Conservation (phyloP, 2,113 vertebrate genomes). For the Rhadina sibilatrix region DNA sequence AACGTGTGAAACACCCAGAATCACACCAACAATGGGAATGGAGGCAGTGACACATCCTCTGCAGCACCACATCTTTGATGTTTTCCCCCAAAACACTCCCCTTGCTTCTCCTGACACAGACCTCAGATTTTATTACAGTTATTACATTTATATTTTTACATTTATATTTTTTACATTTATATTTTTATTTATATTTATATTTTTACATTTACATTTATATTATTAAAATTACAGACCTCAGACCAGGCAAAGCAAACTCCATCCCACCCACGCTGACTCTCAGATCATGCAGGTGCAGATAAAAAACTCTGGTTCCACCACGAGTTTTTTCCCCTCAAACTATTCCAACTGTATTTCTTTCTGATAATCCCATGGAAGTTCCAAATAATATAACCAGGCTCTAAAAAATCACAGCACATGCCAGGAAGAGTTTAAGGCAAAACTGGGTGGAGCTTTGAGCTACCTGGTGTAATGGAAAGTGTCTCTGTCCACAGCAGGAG, state of each 20-base stretch:
- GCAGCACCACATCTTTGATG: neutral
- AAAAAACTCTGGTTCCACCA: neutral
- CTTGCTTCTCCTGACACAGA: neutral
- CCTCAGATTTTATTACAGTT: too few relatives aligned
- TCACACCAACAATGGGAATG: rapidly evolving
- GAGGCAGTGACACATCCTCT: neutral
- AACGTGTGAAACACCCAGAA: neutral
- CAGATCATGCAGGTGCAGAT: neutral
- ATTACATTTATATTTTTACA: too few relatives aligned
- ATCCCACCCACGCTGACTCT: neutral
- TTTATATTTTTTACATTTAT: too few relatives aligned
- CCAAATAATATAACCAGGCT: neutral
- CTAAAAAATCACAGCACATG: neutral
- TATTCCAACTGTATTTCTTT: neutral
- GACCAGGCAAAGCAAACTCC: neutral
- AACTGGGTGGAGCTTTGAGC: neutral
- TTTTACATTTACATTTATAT: too few relatives aligned
- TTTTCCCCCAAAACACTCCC: neutral
- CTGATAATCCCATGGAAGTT: neutral
- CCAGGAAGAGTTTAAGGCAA: neutral
- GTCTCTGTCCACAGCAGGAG: neutral
- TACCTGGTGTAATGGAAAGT: neutral
- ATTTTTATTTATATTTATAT: too few relatives aligned
- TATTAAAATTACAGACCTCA: neutral
- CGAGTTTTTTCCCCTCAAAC: rapidly evolving